Percentiles rank a stretch among this genome's conserved stretches.
These are phyloP conservation scores for Callipepla squamata DNA, from an alignment of 2,113 vertebrate species.

Conservation along the genomic window DNA sequence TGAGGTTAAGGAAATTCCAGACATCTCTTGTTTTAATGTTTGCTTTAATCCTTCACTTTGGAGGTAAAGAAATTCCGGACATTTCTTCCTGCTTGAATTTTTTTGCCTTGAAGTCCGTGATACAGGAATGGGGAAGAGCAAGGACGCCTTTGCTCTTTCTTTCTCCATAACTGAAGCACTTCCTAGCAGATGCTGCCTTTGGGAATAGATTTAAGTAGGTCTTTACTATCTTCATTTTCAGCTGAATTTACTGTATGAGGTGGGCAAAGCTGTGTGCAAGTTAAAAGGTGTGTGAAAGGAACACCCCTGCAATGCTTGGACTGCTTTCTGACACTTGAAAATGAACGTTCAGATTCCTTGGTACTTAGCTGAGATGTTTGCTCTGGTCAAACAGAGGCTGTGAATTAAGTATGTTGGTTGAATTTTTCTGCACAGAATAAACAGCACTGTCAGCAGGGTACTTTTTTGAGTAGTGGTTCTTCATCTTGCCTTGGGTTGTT, in stretches of 20 bases:
- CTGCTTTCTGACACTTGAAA: constrained; percentile 6
- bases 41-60: not conserved
- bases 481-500: not conserved
- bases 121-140: not conserved
- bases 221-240: not conserved
- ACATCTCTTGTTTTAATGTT: not conserved
- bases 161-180: rapidly evolving
- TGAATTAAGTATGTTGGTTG: not conserved
- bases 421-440: not conserved
- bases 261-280: not conserved
- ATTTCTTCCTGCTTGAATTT: not conserved
- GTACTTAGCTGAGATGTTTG: not conserved
- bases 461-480: not conserved
- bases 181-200: not conserved
- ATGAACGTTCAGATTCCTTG: not conserved
- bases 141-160: not conserved
- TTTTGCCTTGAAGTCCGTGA: not conserved
- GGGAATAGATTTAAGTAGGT: not conserved
- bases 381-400: not conserved
- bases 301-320: not conserved
- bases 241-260: not conserved
- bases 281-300: not conserved
- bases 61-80: not conserved
- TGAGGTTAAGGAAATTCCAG: not conserved
- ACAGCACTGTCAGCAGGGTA: not conserved